Evolutionary conservation across 2,113 vertebrate species (phyloP).

Genomic region (Stomatorhinus ivindoensis): DNA sequence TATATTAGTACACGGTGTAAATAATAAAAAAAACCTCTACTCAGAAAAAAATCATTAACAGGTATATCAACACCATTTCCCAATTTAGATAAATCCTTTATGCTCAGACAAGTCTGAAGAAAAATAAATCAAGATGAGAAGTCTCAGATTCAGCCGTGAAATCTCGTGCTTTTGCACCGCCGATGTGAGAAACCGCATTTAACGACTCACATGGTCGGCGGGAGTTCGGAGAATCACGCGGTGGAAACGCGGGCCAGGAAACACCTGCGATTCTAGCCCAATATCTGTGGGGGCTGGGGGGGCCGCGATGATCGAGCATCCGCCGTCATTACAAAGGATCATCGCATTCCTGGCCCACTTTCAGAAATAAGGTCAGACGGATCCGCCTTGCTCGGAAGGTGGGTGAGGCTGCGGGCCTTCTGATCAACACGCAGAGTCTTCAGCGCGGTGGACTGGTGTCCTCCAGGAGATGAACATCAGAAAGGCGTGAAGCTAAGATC

Average conservation of each 20-base stretch:
- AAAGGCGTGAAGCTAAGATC: background rate
- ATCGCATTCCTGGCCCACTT: conserved; percentile 10
- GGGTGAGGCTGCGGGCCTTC: background rate
- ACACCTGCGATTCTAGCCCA: background rate
- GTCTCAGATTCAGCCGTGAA: background rate
- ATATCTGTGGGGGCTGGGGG: background rate
- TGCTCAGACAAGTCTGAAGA: background rate
- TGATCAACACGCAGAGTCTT: background rate
- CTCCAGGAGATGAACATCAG: background rate
- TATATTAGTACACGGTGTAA: background rate
- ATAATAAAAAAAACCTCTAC: background rate
- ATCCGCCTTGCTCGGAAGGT: background rate
- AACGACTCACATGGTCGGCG: background rate
- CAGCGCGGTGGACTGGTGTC: background rate
- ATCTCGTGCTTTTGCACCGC: background rate
- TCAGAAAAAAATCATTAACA: background rate
- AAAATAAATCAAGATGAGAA: background rate
- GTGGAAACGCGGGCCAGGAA: background rate
- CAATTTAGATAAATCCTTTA: background rate
- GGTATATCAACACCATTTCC: background rate
- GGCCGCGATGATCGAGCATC: background rate
- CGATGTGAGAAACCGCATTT: conserved; percentile 2
- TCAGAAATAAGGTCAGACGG: conserved; percentile 4
- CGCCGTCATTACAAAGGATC: background rate
- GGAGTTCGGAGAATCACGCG: background rate